A percentile compares a stretch with the other conserved stretches of the same genome.
Conservation (phyloP, 2,113 vertebrate species). For the Riparia riparia region DNA sequence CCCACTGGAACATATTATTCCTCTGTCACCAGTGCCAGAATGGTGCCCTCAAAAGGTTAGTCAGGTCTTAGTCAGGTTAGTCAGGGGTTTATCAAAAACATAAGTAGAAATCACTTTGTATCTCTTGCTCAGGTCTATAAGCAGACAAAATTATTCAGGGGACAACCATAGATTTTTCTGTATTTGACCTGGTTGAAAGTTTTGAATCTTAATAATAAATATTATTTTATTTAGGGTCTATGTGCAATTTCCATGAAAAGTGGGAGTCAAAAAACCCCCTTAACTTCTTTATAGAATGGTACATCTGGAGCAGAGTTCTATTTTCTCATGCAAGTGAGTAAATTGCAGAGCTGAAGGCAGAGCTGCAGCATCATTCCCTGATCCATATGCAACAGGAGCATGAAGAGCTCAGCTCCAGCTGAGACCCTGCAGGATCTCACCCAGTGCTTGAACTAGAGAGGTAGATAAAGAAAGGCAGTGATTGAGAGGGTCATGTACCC, state of each 20-base stretch:
- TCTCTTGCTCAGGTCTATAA: background rate
- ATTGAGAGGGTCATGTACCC: constrained; percentile 15
- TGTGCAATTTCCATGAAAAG: background rate
- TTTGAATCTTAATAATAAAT: background rate
- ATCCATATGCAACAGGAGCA: constrained; percentile 15
- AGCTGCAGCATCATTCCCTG: background rate
- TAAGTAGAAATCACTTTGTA: background rate
- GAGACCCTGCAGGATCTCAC: background rate
- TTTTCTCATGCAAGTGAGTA: background rate
- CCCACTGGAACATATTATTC: background rate
- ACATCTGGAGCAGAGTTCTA: background rate
- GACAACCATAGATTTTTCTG: background rate
- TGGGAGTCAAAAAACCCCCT: background rate
- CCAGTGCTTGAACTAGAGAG: background rate
- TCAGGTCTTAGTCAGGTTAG: background rate
- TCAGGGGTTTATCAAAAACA: background rate
- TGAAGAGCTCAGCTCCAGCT: background rate
- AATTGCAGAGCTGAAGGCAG: background rate
- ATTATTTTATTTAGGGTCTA: background rate
- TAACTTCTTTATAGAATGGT: background rate
- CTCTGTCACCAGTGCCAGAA: background rate
- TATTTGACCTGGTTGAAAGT: background rate
- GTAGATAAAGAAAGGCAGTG: background rate
- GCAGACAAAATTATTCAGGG: background rate
- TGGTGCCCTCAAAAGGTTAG: background rate